Evolutionary conservation across 2,888 invertebrate genomes (phyloP).

Genomic region (Agapetus fuscipes): DNA sequence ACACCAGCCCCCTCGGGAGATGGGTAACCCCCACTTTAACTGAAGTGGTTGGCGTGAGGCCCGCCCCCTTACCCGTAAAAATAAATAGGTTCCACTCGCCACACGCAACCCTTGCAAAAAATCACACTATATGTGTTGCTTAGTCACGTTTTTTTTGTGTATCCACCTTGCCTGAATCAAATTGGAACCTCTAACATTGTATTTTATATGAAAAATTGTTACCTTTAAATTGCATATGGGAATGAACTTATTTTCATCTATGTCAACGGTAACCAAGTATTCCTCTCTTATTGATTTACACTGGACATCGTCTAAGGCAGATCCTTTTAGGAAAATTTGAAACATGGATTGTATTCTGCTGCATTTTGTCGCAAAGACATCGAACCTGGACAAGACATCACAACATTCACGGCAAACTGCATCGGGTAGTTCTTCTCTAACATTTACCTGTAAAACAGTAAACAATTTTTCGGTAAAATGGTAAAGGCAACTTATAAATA

Average conservation of each 20-base stretch:
- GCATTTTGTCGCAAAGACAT: constrained; percentile 16
- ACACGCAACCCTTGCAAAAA: too few species aligned
- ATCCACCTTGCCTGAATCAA: too few species aligned
- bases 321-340: constrained; percentile 8
- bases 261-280: constrained; percentile 9
- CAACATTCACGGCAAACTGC: constrained; percentile 15
- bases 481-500: constrained; percentile 16
- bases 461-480: constrained; percentile 1
- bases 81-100: too few species aligned
- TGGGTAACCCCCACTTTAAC: too few species aligned
- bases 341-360: constrained; percentile 19
- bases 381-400: constrained; percentile 14
- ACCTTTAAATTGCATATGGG: constrained; percentile 18
- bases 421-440: constrained; percentile 9
- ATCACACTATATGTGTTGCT: too few species aligned
- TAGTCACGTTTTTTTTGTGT: too few species aligned
- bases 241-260: constrained; percentile 16
- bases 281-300: constrained; percentile 9
- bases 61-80: too few species aligned
- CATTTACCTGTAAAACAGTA: constrained; percentile 13
- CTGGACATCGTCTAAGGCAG: constrained; percentile 8
- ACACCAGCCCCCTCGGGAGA: too few species aligned
- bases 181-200: too few species aligned
- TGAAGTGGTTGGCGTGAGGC: too few species aligned
- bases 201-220: too few species aligned